Percentiles rank a stretch among this genome's conserved stretches.
Evolutionary conservation across 2,888 invertebrate genomes (phyloP).

Genomic region (Psococerastis gibbosa): DNA sequence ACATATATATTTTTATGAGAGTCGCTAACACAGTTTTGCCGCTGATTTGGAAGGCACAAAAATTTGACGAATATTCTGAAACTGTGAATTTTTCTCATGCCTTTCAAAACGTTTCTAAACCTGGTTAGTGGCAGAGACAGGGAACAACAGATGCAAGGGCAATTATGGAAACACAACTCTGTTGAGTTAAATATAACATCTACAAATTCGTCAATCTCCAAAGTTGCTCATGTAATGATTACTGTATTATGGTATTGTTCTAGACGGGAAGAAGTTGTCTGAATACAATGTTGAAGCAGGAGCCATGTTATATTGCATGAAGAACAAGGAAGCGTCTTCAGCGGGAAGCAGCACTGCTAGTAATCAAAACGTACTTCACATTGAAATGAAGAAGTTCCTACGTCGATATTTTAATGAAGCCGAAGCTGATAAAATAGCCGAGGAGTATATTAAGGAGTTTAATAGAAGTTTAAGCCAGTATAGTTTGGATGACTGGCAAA

Average conservation of each 20-base stretch:
- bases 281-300: conserved; percentile 58
- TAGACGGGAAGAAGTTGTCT: conserved; percentile 46
- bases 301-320: conserved; percentile 48
- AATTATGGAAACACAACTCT: no score
- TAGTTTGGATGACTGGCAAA: conserved; percentile 39
- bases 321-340: conserved; percentile 33
- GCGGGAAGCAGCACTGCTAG: conserved; percentile 6
- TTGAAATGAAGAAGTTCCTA: conserved; percentile 36
- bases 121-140: no score
- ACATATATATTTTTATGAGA: no score
- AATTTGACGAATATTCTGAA: no score
- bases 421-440: conserved; percentile 40
- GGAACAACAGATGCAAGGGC: no score
- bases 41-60: no score
- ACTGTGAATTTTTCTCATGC: no score
- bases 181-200: no score
- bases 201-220: no score
- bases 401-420: conserved; percentile 41
- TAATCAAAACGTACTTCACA: conserved; percentile 28
- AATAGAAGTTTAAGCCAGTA: conserved; percentile 26
- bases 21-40: no score
- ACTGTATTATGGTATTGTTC: conserved; percentile 15
- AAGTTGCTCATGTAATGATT: not conserved
- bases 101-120: no score
- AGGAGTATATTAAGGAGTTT: conserved; percentile 32